Base-by-base conservation (phyloP, 2,797 vertebrate species). In the Sebastes vulpes region DNA sequence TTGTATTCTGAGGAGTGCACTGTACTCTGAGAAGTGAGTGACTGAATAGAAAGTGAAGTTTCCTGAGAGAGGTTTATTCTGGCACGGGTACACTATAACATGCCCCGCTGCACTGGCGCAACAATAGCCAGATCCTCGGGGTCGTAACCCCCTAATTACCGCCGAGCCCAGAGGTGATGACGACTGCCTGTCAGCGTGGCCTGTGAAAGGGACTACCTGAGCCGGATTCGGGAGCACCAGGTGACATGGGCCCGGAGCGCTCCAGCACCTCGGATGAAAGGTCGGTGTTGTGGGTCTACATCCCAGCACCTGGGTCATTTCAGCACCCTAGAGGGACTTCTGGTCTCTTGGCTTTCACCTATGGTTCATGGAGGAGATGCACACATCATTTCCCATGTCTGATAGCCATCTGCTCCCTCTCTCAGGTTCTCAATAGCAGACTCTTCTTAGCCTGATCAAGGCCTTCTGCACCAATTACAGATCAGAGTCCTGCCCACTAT, bases 61-160 rank as follows among this genome's bases (percentile, higher is more conserved):
- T 95, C 93, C 93, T 94, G 92, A 91, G 89, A 92, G 82, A 85
- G 79, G 84, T 93, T 92, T 95, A 84, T 91, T 92, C 91, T 95
- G 93, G 92, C 90, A 89, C 60, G 54, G n/a, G 38, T 23, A 64
- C 76, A 80, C 77, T 77, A 82, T 66, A 90, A 90, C 91, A 88
- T 85, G 88, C 77, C 83, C 82, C 16, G 64, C 60, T 48, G 87
- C 77, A 87, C 86, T 63, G 72, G 42, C 79, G 70, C 82, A 90
- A 94, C 89, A 91, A 93, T 91, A 77, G 81, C 74, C 85, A 86
- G 77, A 86, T 85, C 81, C 81, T 59, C 56, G 65, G 82, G 94
- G 94, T 94, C 90, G n/a, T 91, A 93, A 94, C 93, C 92, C 88
- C 80, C 85, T 92, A 93, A 94, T 94, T 91, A 90, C 92, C 9